phyloP scores from a whole-genome alignment of 2,113 vertebrate genomes.

The Acinonyx jubatus region DNA sequence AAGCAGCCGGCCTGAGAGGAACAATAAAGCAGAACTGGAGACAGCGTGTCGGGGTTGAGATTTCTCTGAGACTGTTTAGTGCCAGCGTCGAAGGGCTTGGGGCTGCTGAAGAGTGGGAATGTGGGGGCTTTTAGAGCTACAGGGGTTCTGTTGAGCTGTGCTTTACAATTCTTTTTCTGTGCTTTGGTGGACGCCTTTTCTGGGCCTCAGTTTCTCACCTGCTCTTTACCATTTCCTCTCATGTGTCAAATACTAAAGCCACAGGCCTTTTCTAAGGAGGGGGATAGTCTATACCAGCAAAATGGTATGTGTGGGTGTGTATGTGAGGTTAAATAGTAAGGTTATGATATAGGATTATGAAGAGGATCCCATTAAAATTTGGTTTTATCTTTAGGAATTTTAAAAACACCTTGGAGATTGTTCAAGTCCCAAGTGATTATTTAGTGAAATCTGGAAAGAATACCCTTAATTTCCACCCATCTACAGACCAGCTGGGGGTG shows the following conservation, averaged over 20 bases:
- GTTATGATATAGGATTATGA: neutral
- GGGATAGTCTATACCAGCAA: neutral
- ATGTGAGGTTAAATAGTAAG: neutral
- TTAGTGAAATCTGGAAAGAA: neutral
- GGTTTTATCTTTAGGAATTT: constrained; percentile 23
- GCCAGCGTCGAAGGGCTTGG: neutral
- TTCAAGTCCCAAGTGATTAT: neutral
- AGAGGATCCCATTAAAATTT: neutral
- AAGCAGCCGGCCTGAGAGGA: constrained; percentile 52
- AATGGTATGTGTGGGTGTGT: neutral
- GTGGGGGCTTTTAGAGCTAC: neutral
- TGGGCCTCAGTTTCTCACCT: neutral
- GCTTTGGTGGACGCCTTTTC: neutral
- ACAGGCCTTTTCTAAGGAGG: neutral
- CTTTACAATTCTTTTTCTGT: neutral
- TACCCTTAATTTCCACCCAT: neutral
- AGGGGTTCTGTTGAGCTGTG: neutral
- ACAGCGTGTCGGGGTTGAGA: neutral
- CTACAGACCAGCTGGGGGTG: neutral
- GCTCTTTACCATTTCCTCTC: neutral
- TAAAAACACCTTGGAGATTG: neutral
- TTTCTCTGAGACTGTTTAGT: neutral
- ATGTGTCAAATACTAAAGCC: neutral
- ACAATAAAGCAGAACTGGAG: constrained; percentile 3
- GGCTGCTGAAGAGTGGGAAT: neutral